Conservation (phyloP, 2,113 vertebrate genomes). For the Crotalus helleri region DNA sequence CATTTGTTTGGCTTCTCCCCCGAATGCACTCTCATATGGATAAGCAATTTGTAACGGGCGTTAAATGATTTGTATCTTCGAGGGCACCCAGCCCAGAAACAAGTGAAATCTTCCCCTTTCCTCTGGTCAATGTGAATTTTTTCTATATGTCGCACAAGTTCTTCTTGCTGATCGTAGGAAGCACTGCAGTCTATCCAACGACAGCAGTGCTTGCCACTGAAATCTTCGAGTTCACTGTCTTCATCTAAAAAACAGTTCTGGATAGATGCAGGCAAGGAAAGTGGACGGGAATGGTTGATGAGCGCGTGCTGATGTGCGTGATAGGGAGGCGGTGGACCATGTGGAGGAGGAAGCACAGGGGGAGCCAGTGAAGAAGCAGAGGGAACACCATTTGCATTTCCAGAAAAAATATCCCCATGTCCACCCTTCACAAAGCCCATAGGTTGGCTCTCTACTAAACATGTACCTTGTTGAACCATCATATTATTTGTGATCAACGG, state of each 20-base stretch:
- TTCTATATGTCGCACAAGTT: conserved; percentile 92
- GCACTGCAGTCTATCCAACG: conserved; percentile 84
- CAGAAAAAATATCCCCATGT: conserved; percentile 61
- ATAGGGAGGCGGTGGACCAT: conserved; percentile 85
- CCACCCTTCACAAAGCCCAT: conserved; percentile 60
- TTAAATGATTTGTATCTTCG: conserved; percentile 92
- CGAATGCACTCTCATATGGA: conserved; percentile 98
- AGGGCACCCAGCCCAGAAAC: conserved; percentile 90
- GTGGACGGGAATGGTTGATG: conserved; percentile 32
- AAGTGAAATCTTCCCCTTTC: conserved; percentile 92
- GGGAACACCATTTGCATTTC: conserved; percentile 42
- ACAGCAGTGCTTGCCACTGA: conserved; percentile 76
- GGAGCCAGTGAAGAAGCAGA: conserved; percentile 57
- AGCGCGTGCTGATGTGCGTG: conserved; percentile 74
- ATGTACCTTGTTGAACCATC: conserved; percentile 80
- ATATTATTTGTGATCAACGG: conserved; percentile 74
- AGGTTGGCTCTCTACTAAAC: conserved; percentile 45
- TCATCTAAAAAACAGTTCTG: conserved; percentile 73
- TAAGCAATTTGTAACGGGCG: conserved; percentile 94
- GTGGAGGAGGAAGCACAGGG: conserved; percentile 72
- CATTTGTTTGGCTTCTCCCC: conserved; percentile 99
- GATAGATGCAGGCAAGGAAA: conserved; percentile 55
- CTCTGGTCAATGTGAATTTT: conserved; percentile 91
- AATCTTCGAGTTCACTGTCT: conserved; percentile 77
- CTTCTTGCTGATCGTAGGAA: conserved; percentile 86